phyloP scores from a whole-genome alignment of 2,888 invertebrate genomes.

The Agonum fuliginosum region DNA sequence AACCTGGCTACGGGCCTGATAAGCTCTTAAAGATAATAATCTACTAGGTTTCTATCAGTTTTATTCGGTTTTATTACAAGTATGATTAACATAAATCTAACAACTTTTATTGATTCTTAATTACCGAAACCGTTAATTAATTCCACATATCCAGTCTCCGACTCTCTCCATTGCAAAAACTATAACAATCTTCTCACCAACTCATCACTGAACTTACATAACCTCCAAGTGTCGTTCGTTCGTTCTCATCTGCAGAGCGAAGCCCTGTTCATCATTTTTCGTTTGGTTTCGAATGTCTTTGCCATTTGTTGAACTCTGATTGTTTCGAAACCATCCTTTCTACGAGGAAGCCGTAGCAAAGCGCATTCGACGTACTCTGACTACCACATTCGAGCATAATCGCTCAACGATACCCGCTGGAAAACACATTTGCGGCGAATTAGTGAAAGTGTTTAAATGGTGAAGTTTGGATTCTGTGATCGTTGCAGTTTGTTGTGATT shows the following conservation, averaged over 20 bases:
- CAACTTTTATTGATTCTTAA: slow-evolving; percentile 11
- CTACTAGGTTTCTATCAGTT: no score
- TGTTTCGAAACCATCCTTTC: slow-evolving; percentile 45
- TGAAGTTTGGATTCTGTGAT: slow-evolving; percentile 5
- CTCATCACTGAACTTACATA: slow-evolving; percentile 9
- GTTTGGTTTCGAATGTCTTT: slow-evolving; percentile 27
- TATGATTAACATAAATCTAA: no score
- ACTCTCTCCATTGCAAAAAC: slow-evolving; percentile 11
- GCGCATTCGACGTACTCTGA: neutral
- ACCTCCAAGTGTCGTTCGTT: slow-evolving; percentile 15
- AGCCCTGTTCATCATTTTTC: slow-evolving; percentile 4
- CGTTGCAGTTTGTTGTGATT: slow-evolving; percentile 17
- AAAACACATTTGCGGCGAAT: slow-evolving; percentile 29
- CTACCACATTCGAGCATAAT: neutral
- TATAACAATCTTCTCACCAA: neutral
- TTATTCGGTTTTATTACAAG: no score
- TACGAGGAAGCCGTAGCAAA: slow-evolving; percentile 37
- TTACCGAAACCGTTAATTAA: neutral
- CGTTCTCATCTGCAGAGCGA: neutral
- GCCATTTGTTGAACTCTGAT: slow-evolving; percentile 29
- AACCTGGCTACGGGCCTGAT: no score
- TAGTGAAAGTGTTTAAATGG: slow-evolving; percentile 46
- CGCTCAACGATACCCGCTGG: slow-evolving; percentile 3
- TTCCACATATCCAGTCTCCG: neutral
- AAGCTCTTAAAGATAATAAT: no score